Conservation (phyloP, 2,113 vertebrate genomes). For the Alectura lathami region DNA sequence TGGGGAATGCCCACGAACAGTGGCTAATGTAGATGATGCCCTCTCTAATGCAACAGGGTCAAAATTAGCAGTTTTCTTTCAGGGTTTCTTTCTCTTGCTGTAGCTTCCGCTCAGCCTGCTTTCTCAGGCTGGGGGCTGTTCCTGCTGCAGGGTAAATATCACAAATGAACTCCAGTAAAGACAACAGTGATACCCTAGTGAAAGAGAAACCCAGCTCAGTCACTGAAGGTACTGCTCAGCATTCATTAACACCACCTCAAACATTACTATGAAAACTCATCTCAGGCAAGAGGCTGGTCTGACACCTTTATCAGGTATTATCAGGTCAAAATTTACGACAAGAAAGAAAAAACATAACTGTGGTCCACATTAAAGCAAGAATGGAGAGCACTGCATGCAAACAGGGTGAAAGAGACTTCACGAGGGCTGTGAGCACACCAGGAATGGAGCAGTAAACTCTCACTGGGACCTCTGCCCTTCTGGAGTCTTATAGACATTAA, state of each 20-base stretch:
- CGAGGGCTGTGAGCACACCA: rapidly evolving
- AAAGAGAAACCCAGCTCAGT: neutral
- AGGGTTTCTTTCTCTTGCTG: neutral
- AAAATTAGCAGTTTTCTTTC: conserved; percentile 58
- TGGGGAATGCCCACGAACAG: neutral
- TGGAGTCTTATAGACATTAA: neutral
- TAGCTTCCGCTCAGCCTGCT: neutral
- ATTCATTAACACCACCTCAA: neutral
- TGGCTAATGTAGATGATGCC: conserved; percentile 47
- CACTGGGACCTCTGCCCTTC: neutral
- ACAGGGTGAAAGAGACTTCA: neutral
- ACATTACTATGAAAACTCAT: neutral
- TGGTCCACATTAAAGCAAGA: neutral
- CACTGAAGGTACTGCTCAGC: neutral
- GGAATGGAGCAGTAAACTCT: neutral
- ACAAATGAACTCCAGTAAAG: neutral
- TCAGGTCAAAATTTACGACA: neutral
- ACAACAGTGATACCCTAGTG: neutral
- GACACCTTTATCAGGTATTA: neutral
- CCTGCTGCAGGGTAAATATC: neutral
- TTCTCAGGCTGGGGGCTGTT: neutral
- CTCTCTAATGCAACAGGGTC: conserved; percentile 20
- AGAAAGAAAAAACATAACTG: neutral
- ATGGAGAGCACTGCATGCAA: neutral
- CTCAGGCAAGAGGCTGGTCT: neutral